These are phyloP conservation scores for Patagioenas fasciata DNA, from an alignment of 2,113 vertebrate species.

Conservation along the genomic window DNA sequence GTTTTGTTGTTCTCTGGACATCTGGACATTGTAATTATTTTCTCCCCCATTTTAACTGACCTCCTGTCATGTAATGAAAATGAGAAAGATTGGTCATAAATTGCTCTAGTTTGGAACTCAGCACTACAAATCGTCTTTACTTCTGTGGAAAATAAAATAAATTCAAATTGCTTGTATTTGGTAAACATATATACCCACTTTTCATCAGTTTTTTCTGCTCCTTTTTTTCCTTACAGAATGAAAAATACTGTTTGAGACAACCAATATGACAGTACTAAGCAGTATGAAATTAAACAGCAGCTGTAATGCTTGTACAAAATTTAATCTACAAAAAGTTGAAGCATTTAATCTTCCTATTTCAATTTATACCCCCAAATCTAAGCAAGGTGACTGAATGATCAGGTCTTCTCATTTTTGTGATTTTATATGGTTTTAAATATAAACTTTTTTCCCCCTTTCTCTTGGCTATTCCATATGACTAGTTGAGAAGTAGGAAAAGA, in stretches of 20 bases:
- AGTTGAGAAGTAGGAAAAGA: not conserved
- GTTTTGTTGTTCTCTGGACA: not conserved
- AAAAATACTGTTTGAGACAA: not conserved
- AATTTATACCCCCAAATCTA: not conserved
- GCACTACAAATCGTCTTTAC: not conserved
- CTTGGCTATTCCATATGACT: not conserved
- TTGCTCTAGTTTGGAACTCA: not conserved
- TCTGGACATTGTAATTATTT: not conserved
- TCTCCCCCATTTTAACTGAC: not conserved
- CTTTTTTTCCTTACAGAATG: not conserved
- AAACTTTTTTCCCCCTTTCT: not conserved
- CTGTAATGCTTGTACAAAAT: not conserved
- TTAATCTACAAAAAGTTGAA: not conserved
- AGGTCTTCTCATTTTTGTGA: not conserved
- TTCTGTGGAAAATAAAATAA: not conserved
- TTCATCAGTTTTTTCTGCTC: not conserved
- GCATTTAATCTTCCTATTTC: not conserved
- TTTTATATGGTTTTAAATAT: not conserved
- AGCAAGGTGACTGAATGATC: not conserved
- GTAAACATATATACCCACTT: not conserved
- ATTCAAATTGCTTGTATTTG: not conserved
- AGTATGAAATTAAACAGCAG: not conserved
- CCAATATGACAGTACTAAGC: not conserved
- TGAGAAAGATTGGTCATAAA: not conserved
- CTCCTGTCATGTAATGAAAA: not conserved